phyloP scores from a whole-genome alignment of 2,888 invertebrate genomes.

The Toxonevra muliebris region DNA sequence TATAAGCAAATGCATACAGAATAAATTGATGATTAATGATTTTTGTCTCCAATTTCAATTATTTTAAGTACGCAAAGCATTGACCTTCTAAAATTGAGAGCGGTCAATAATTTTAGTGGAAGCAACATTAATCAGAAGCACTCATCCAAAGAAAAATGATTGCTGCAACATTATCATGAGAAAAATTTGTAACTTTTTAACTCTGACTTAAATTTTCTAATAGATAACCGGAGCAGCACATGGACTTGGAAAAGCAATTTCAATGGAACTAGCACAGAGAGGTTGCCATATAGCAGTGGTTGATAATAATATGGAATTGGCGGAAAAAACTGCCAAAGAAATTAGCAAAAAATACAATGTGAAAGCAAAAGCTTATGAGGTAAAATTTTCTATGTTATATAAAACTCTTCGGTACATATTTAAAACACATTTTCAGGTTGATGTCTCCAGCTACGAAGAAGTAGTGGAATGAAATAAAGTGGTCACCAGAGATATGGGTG shows the following conservation, averaged over 20 bases:
- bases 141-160: too few species aligned
- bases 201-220: neutral
- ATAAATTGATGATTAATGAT: too few species aligned
- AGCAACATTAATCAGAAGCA: too few species aligned
- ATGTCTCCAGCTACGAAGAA: slow-evolving; percentile 50
- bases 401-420: too few species aligned
- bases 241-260: slow-evolving; percentile 58
- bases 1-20: too few species aligned
- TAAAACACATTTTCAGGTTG: slow-evolving; percentile 41
- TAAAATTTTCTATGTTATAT: neutral
- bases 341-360: slow-evolving; percentile 33
- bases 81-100: too few species aligned
- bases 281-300: slow-evolving; percentile 36
- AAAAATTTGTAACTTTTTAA: too few species aligned
- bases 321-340: slow-evolving; percentile 29
- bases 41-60: too few species aligned
- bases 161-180: too few species aligned
- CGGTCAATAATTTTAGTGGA: too few species aligned
- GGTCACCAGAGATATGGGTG: slow-evolving; percentile 54
- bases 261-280: slow-evolving; percentile 33
- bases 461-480: slow-evolving; percentile 45
- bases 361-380: slow-evolving; percentile 32
- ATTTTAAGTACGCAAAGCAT: too few species aligned
- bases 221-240: slow-evolving; percentile 64
- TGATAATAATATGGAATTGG: slow-evolving; percentile 30